Base-by-base conservation (phyloP, 1,140 invertebrate genomes). In the Ctenoplectra terminalis region DNA sequence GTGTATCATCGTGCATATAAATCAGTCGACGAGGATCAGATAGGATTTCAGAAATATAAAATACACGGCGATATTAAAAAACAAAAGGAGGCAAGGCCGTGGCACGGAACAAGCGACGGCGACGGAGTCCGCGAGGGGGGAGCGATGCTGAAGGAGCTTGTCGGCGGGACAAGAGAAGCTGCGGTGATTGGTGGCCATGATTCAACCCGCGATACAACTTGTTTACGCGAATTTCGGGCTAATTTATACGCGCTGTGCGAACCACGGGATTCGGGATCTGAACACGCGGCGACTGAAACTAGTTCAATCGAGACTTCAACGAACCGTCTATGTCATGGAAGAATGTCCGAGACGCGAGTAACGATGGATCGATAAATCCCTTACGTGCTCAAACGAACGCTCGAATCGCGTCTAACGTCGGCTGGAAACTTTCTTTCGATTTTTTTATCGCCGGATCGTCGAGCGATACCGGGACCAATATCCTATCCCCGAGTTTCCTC, bases 21-120 rank as follows among this genome's bases (percentile, higher is more conserved):
- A 93, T 94, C 92, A 94, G 89, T 89, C 88, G 83, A 67, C 86
- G 85, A 90, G 90, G 87, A 93, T 94, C 93, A 93, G 93, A 93
- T 93, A 93, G 90, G 90, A 91, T 92, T 92, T 92, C 89, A 91
- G 90, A 94, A 92, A 93, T 91, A 94, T 92, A 92, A 92, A 93
- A 92, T 92, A 92, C 91, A 87, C 87, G 81, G 86, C 86, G 88
- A 91, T 91, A 89, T 92, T 82, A 88, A 90, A 91, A 91, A 90
- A 90, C 78, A 86, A 91, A 90, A 84, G 80, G 64, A 86, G 64
- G 56, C 73, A 74, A 74, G 61, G 64, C 61, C 58, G 43, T 17
- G 52, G 34, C 74, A 63, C 66, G 67, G 48, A 78, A 77, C 48
- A 61, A 63, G 69, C 43, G 71, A 77, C 43, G 50, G 43, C n/a